phyloP scores from a whole-genome alignment of 1,140 invertebrate species.

The Cecropterus lyciades region DNA sequence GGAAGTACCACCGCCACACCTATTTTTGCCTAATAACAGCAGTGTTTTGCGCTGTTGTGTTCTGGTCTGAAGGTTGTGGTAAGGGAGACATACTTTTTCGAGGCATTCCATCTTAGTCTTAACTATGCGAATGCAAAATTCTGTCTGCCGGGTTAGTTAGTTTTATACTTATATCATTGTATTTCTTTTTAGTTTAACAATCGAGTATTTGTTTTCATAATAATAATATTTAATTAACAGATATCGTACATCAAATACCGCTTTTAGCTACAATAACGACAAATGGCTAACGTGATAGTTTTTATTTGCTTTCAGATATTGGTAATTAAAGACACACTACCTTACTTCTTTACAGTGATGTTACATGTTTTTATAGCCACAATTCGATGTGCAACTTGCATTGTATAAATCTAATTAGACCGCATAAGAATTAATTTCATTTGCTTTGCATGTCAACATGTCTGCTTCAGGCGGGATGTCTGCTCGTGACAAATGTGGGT shows the following conservation, averaged over 20 bases:
- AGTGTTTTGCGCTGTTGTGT: no score
- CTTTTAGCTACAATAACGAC: neutral
- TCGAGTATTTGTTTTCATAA: no score
- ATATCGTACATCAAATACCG: neutral
- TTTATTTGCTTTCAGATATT: constrained; percentile 31
- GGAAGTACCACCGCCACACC: no score
- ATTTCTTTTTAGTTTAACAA: no score
- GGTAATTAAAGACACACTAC: constrained; percentile 27
- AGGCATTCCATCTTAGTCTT: no score
- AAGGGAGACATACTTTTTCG: no score
- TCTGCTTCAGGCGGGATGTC: neutral
- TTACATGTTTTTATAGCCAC: constrained; percentile 5
- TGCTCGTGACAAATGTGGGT: neutral
- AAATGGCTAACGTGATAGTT: neutral
- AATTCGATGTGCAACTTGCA: neutral
- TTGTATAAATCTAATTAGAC: neutral
- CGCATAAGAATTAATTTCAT: neutral
- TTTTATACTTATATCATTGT: no score
- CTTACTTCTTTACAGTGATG: constrained; percentile 16
- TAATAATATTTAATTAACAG: no score
- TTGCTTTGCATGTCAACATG: constrained; percentile 1
- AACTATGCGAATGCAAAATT: no score
- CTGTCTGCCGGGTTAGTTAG: no score
- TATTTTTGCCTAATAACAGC: no score
- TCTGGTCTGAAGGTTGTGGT: no score